Base-by-base conservation (phyloP, 37 sponge, comb jelly and placozoan genomes). In the Eunapius fragilis region DNA sequence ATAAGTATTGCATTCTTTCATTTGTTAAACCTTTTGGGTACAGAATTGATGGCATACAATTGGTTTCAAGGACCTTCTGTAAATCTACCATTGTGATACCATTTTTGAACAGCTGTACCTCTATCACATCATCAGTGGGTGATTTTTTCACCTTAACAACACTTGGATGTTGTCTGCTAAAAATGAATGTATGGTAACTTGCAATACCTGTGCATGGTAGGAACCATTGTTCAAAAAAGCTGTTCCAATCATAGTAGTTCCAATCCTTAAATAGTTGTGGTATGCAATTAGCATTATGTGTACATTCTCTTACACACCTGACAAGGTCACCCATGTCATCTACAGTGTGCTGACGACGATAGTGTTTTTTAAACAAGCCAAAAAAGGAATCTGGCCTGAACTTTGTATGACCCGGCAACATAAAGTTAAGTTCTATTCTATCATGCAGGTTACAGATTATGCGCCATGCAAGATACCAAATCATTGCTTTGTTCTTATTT, bases 341-440 rank as follows among this genome's bases (percentile, higher is more conserved):
- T 11, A 58, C 58, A 58, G 58, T 13, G 58, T 58, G 58, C 17
- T 58, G 58, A 58, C 58, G 58, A 58, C 58, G 58, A 58, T 58
- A 58, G 58, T 58, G 58, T 11, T 58, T 84, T n/a, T 84, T 84
- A 30, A 84, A 41, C 58, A 84, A 34, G 31, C 85, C 85, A 75
- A 84, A 84, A 76, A 58, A 67, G 3, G 76, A n/a, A 13, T 84
- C 85, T 35, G 85, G 85, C 26, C 70, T 67, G 37, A 84, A 84
- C 45, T 25, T 74, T 12, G 76, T 84, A 75, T 84, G 85, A 5
- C 85, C 85, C 4, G 76, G 30, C 10, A 84, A 37, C 85, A 84
- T 84, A 36, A 84, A 84, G 26, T 33, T 58, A 48, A 76, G 45
- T 75, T 78, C 79, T 19, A 32, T 35, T 37, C 35, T 35, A 11